A percentile compares a stretch with the other conserved stretches of the same genome.
Evolutionary conservation across 2,888 invertebrate species (phyloP).

Genomic region (Trimorus sp.): DNA sequence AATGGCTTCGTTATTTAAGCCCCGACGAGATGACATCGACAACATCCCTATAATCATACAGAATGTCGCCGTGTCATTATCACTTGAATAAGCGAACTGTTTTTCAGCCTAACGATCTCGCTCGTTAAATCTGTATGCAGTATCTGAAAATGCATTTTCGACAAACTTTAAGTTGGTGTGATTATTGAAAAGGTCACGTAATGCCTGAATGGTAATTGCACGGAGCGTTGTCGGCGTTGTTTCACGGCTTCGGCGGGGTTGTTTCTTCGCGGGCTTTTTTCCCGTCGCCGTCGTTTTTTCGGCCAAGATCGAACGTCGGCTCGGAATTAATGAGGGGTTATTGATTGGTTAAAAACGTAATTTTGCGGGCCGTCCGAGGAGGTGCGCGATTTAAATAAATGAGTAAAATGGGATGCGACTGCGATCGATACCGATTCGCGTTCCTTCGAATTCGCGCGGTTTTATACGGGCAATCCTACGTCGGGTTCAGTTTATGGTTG

Average conservation of each 20-base stretch:
- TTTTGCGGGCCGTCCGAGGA: too few relatives aligned
- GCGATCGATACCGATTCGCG: too few relatives aligned
- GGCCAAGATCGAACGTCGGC: too few relatives aligned
- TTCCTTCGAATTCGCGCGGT: too few relatives aligned
- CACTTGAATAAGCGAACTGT: constrained; percentile 64
- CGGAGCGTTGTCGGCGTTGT: constrained; percentile 28
- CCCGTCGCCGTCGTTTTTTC: neutral
- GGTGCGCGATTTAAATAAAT: too few relatives aligned
- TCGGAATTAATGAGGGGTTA: too few relatives aligned
- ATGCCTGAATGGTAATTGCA: constrained; percentile 50
- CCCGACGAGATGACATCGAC: constrained; percentile 64
- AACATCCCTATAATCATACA: constrained; percentile 65
- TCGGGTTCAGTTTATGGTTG: too few relatives aligned
- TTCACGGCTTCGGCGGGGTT: constrained; percentile 20
- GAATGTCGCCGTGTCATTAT: constrained; percentile 66
- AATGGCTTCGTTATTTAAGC: constrained; percentile 65
- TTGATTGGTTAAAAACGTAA: too few relatives aligned
- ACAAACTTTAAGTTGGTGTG: constrained; percentile 45
- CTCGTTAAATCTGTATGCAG: constrained; percentile 64
- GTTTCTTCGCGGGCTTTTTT: neutral
- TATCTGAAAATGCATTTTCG: constrained; percentile 63
- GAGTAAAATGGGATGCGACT: too few relatives aligned
- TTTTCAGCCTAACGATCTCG: constrained; percentile 64
- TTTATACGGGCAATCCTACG: too few relatives aligned
- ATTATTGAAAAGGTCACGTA: constrained; percentile 61